Conservation (phyloP, 2,797 vertebrate species). For the Chelmon rostratus region DNA sequence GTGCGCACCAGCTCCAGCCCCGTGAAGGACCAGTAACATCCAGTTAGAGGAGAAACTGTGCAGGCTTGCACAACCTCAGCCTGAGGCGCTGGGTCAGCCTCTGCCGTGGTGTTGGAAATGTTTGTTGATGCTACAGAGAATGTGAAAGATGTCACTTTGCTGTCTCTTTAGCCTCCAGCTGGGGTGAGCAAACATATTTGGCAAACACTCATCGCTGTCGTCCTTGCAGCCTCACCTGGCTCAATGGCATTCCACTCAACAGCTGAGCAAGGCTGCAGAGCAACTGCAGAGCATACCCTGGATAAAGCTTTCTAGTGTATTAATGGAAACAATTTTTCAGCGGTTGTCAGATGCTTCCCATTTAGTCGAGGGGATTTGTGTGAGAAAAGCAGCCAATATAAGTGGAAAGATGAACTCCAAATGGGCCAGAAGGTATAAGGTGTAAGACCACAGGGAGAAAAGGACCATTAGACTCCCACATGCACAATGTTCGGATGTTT, state of each 20-base stretch:
- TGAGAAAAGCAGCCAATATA: conserved; percentile 23
- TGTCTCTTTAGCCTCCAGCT: conserved; percentile 29
- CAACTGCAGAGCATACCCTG: neutral
- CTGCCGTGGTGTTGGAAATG: conserved; percentile 23
- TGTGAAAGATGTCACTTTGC: conserved; percentile 45
- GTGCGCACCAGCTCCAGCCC: conserved; percentile 5
- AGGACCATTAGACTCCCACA: conserved; percentile 10
- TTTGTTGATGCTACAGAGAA: conserved; percentile 51
- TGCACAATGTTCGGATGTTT: conserved; percentile 1
- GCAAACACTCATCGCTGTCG: conserved; percentile 53
- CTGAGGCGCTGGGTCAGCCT: conserved; percentile 31
- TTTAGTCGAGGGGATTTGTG: conserved; percentile 18
- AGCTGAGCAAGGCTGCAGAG: neutral
- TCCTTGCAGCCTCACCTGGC: conserved; percentile 42
- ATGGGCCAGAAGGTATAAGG: neutral
- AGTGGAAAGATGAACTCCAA: conserved; percentile 38
- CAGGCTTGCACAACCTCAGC: conserved; percentile 32
- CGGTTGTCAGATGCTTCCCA: conserved; percentile 26
- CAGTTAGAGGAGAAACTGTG: conserved; percentile 33
- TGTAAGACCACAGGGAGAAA: conserved; percentile 22
- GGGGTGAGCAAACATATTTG: conserved; percentile 50
- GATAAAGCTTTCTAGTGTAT: conserved; percentile 11
- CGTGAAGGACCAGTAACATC: conserved; percentile 20
- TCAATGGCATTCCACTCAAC: conserved; percentile 29
- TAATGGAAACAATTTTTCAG: conserved; percentile 47